These are phyloP conservation scores for Helostoma temminkii DNA, from an alignment of 2,797 vertebrate species.

Conservation along the genomic window DNA sequence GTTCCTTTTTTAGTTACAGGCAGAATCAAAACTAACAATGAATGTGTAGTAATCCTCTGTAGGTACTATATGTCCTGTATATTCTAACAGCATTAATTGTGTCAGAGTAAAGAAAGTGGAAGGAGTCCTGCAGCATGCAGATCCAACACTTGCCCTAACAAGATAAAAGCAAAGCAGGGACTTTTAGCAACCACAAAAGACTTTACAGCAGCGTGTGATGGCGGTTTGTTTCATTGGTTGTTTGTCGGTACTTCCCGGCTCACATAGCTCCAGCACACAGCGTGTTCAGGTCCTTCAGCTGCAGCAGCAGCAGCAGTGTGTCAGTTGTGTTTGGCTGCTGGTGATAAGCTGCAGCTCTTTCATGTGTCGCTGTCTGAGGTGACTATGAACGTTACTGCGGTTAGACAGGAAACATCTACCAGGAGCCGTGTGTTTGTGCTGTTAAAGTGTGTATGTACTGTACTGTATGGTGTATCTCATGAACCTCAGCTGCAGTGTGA, in stretches of 20 bases:
- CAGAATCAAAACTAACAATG: too few species aligned
- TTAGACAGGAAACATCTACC: slow-evolving; percentile 57
- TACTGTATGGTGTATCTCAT: neutral
- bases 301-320: slow-evolving; percentile 41
- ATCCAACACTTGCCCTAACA: neutral
- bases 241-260: neutral
- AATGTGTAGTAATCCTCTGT: too few species aligned
- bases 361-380: slow-evolving; percentile 37
- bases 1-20: too few species aligned
- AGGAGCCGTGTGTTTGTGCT: neutral
- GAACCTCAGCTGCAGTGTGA: neutral
- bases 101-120: too few species aligned
- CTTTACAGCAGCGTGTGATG: neutral
- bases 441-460: neutral
- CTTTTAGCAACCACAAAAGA: slow-evolving; percentile 10
- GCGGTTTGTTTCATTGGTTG: neutral
- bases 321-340: slow-evolving; percentile 64
- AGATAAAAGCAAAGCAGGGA: neutral
- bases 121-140: neutral
- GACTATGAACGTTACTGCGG: slow-evolving; percentile 52
- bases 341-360: slow-evolving; percentile 57
- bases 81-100: too few species aligned
- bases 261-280: neutral
- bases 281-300: slow-evolving; percentile 16
- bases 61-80: too few species aligned